phyloP scores from a whole-genome alignment of 2,888 invertebrate species.

The Ophion obscuratus region DNA sequence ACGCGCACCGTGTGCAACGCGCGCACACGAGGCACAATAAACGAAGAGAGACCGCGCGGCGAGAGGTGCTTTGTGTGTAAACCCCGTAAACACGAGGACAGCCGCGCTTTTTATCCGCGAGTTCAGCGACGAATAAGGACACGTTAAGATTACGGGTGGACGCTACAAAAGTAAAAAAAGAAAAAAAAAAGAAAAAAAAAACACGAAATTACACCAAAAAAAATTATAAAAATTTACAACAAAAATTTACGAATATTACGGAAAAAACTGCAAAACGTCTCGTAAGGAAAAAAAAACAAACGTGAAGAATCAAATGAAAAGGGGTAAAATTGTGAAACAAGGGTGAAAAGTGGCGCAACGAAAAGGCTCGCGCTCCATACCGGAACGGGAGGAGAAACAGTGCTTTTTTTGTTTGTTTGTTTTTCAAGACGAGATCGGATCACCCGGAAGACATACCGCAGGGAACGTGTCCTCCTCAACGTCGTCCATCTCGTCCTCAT shows the following conservation, averaged over 20 bases:
- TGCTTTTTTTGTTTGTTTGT: constrained; percentile 44
- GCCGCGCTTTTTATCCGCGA: constrained; percentile 64
- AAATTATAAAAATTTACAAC: constrained; percentile 14
- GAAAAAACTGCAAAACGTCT: background rate
- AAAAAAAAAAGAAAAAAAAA: constrained; percentile 9
- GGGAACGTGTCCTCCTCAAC: constrained; percentile 64
- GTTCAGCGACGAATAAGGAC: constrained; percentile 58
- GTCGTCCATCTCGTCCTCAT: constrained; percentile 72
- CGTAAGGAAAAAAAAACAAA: constrained; percentile 11
- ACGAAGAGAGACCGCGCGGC: constrained; percentile 42
- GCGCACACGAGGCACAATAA: constrained; percentile 66
- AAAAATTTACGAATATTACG: background rate
- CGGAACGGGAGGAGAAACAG: constrained; percentile 39
- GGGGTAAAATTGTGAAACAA: background rate
- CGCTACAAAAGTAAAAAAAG: constrained; percentile 19
- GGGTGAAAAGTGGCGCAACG: constrained; percentile 10
- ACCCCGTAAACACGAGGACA: constrained; percentile 58
- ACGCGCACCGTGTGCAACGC: constrained; percentile 71
- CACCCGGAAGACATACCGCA: constrained; percentile 46
- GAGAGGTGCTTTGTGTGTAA: constrained; percentile 39
- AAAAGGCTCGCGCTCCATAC: constrained; percentile 5
- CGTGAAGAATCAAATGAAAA: constrained; percentile 16
- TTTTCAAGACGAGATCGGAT: constrained; percentile 38
- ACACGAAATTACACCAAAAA: background rate
- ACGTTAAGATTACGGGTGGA: constrained; percentile 51